Evolutionary conservation across 2,113 vertebrate genomes (phyloP), one percentile per base, ranked within the genome.

Genomic region (Syngnathus typhle): DNA sequence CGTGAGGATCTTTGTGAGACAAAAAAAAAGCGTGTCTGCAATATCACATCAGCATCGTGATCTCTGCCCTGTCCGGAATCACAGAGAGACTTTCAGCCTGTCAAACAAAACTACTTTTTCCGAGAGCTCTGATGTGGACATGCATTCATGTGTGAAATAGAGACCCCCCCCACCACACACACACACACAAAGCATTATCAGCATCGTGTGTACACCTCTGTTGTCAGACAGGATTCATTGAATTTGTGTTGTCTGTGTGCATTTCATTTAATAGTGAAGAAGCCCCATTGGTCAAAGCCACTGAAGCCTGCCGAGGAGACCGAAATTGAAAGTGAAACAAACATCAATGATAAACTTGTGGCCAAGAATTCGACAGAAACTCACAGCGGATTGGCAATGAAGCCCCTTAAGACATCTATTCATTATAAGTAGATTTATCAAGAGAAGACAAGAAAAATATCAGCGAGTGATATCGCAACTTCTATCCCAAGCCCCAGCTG

Each of bases 231-330:
- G 43, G 37, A 74, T 64, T 56, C 0, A 1, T 13, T 74, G 63
- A 70, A 68, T 75, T 78, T 74, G 66, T 69, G 73, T 38, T 78
- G 74, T 73, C 67, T 65, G 49, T 23, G 59, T 63, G 67, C 37
- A 52, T 79, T 80, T 70, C 59, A 71, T 73, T 9, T 72, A 58
- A 64, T 70, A 62, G 52, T 77, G 71, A 73, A 69, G 52, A 70
- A 55, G 59, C 56, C 55, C 51, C 60, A 62, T 38, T 41, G 73
- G 67, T 51, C 65, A 65, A 37, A 52, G n/a, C 72, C 38, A 44
- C 72, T 70, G 69, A 47, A 67, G 70, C 51, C 56, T n/a, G 54
- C 46, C 69, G 65, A 76, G 64, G 71, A 62, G 23, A 60, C 44
- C 63, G 51, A 37, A 65, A 60, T 1, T 66, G 39, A 76, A 74